phyloP scores from a whole-genome alignment of 2,888 invertebrate species.

The Drosophila emarginata region DNA sequence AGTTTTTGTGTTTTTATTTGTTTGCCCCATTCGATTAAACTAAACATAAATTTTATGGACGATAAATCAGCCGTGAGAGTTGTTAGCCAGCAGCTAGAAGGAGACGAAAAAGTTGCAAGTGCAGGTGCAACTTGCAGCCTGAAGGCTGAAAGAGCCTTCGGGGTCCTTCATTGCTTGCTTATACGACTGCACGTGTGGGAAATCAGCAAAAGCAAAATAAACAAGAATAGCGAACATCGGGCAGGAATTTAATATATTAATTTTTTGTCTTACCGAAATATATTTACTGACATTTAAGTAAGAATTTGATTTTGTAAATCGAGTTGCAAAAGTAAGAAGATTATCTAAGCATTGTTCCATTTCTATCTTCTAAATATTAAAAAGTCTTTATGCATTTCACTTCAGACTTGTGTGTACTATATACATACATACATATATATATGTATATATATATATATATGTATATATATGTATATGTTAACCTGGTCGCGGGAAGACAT shows the following conservation, averaged over 20 bases:
- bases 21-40: slow-evolving; percentile 76
- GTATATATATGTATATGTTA: slow-evolving; percentile 2
- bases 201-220: slow-evolving; percentile 37
- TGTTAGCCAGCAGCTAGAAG: slow-evolving; percentile 5
- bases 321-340: too few relatives aligned
- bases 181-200: slow-evolving; percentile 41
- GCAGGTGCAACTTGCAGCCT: slow-evolving; percentile 53
- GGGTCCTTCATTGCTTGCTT: not conserved
- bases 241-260: slow-evolving; percentile 40
- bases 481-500: slow-evolving; percentile 52
- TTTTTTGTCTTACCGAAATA: too few relatives aligned
- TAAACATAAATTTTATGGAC: slow-evolving; percentile 76
- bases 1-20: slow-evolving; percentile 37
- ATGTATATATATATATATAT: not conserved
- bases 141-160: not conserved
- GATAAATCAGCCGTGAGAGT: slow-evolving; percentile 66
- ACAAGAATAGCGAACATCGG: not conserved
- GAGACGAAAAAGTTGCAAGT: slow-evolving; percentile 18
- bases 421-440: too few relatives aligned
- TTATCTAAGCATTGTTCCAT: too few relatives aligned
- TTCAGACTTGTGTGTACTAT: too few relatives aligned
- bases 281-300: too few relatives aligned
- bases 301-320: too few relatives aligned
- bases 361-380: slow-evolving; percentile 10
- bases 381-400: not conserved